phyloP scores from a whole-genome alignment of 2,113 vertebrate species.

The Hydropotes inermis region DNA sequence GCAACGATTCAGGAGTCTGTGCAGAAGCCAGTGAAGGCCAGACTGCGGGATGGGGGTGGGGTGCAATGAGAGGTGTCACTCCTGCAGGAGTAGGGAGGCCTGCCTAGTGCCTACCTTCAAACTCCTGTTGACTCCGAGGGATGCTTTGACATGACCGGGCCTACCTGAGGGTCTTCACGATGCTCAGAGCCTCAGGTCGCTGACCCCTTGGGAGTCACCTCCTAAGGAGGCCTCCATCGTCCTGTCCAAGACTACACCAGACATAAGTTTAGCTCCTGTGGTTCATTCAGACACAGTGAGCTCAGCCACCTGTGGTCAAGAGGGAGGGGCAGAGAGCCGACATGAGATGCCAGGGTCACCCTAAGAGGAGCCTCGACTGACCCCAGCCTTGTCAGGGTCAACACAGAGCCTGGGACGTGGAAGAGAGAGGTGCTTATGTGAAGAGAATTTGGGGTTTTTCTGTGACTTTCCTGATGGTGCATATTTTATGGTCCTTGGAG shows the following conservation, averaged over 20 bases:
- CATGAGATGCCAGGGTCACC: not conserved
- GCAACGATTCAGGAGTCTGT: accelerated
- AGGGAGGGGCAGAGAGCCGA: not conserved
- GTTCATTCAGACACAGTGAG: not conserved
- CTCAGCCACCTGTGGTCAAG: not conserved
- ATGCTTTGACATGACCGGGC: accelerated
- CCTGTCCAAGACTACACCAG: not conserved
- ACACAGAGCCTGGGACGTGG: not conserved
- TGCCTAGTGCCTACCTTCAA: accelerated
- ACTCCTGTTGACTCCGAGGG: not conserved
- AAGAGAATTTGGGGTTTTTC: not conserved
- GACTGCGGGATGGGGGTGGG: not conserved
- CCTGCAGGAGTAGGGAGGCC: not conserved
- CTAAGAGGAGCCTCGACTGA: accelerated
- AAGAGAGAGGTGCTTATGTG: accelerated
- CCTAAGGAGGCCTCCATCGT: accelerated
- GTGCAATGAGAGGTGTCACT: not conserved
- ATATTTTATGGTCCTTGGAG: accelerated
- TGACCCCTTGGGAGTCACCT: accelerated
- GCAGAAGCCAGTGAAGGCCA: accelerated
- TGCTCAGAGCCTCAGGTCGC: accelerated
- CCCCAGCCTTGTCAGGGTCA: not conserved
- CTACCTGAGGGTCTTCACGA: accelerated
- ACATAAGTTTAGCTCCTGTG: not conserved
- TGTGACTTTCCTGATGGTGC: not conserved